phyloP scores from a whole-genome alignment of 2,888 invertebrate species.

The Volucella inflata region DNA sequence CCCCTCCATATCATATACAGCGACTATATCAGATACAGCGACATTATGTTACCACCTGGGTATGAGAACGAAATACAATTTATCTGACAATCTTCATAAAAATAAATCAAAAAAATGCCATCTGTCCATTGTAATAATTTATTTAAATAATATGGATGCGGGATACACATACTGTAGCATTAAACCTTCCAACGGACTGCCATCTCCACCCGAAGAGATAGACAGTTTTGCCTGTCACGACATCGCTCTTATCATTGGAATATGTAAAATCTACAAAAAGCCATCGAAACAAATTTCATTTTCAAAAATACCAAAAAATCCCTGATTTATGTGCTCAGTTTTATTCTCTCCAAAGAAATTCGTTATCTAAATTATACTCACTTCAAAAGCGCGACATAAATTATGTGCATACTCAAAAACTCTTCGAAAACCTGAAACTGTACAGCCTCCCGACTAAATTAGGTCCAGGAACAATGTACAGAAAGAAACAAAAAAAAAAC shows the following conservation, averaged over 20 bases:
- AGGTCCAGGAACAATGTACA: not conserved
- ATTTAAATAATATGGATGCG: constrained; percentile 20
- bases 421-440: constrained; percentile 20
- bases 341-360: constrained; percentile 52
- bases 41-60: no score
- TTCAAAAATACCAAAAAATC: constrained; percentile 24
- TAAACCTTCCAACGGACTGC: not conserved
- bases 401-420: constrained; percentile 51
- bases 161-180: not conserved
- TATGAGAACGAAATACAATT: no score
- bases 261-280: constrained; percentile 44
- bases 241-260: constrained; percentile 34
- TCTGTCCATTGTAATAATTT: constrained; percentile 27
- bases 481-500: not conserved
- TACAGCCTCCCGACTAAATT: constrained; percentile 24
- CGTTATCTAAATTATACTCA: constrained; percentile 66
- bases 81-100: not conserved
- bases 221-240: not conserved
- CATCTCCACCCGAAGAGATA: no score
- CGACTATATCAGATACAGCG: no score
- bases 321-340: constrained; percentile 62
- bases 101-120: not conserved
- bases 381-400: constrained; percentile 42
- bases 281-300: constrained; percentile 26
- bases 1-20: no score